phyloP scores from a whole-genome alignment of 1,140 invertebrate genomes.

The Apocrypta bakeri region DNA sequence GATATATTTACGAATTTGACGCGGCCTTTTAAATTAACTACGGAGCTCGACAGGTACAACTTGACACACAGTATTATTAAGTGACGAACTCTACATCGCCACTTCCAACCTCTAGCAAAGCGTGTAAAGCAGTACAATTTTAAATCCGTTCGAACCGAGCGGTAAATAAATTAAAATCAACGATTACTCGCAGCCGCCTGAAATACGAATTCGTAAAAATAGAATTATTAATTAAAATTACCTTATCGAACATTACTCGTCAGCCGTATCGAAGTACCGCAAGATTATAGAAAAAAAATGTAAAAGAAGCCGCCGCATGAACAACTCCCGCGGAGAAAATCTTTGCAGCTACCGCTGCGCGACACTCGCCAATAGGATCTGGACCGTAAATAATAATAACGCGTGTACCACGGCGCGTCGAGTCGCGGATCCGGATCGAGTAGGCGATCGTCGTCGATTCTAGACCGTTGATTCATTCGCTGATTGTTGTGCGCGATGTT shows the following conservation, averaged over 20 bases:
- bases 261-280: no score
- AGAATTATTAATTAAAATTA: neutral
- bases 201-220: neutral
- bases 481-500: neutral
- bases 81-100: no score
- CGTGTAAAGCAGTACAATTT: no score
- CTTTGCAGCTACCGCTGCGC: neutral
- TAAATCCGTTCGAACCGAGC: no score
- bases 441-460: neutral
- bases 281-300: neutral
- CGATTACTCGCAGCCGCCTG: no score
- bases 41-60: no score
- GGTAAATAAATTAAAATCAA: neutral
- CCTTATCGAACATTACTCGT: neutral
- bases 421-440: neutral
- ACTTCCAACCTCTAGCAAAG: no score
- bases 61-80: no score
- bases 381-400: constrained; percentile 32
- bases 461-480: neutral
- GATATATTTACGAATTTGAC: no score
- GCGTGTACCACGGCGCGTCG: neutral
- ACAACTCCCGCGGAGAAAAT: constrained; percentile 3
- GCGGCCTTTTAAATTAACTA: no score
- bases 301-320: neutral
- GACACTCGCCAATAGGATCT: constrained; percentile 8